Conservation (phyloP, 2,797 vertebrate genomes). For the Potorous gilbertii region DNA sequence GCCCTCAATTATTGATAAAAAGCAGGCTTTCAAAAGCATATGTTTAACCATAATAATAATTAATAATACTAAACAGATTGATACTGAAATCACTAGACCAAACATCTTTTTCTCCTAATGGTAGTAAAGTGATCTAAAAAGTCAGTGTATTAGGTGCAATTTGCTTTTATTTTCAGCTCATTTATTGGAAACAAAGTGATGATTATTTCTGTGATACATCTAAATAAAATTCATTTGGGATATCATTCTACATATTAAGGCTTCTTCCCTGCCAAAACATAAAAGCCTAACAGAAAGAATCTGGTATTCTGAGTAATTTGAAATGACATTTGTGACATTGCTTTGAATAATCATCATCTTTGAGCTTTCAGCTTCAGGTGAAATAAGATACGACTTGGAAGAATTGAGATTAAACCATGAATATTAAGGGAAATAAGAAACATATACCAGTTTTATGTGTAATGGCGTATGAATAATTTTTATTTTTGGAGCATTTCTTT, state of each 20-base stretch:
- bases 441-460: background rate
- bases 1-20: background rate
- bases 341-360: conserved; percentile 58
- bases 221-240: conserved; percentile 55
- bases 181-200: conserved; percentile 42
- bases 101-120: background rate
- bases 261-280: conserved; percentile 17
- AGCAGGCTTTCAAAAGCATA: background rate
- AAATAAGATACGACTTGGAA: conserved; percentile 43
- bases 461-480: conserved; percentile 40
- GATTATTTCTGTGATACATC: conserved; percentile 53
- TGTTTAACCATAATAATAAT: background rate
- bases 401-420: conserved; percentile 31
- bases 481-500: background rate
- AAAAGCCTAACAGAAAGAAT: conserved; percentile 62
- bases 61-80: background rate
- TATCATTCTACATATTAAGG: conserved; percentile 40
- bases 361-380: conserved; percentile 40
- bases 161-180: conserved; percentile 49
- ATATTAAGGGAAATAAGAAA: background rate
- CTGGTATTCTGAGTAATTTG: conserved; percentile 19
- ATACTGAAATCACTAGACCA: background rate
- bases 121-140: conserved; percentile 33
- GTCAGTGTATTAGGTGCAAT: background rate
- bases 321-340: conserved; percentile 57